Percentiles rank a stretch among this genome's conserved stretches.
These are phyloP conservation scores for Leptopilina syphax DNA, from an alignment of 2,888 invertebrate genomes.

Conservation along the genomic window DNA sequence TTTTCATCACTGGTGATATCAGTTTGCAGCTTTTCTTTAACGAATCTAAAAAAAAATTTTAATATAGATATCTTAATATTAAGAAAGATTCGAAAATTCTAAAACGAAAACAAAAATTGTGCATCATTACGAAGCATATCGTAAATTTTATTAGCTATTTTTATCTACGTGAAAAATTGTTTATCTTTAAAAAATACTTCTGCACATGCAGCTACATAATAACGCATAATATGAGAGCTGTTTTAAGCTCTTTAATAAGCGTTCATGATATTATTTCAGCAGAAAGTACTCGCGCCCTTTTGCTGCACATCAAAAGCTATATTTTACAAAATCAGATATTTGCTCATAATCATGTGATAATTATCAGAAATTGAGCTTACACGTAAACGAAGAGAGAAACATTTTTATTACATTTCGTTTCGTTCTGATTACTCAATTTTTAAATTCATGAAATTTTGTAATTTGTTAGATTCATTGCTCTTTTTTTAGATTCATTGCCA, in stretches of 20 bases:
- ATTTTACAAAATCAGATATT: conserved; percentile 60
- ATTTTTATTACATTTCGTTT: conserved; percentile 54
- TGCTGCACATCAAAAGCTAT: conserved; percentile 52
- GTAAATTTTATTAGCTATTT: conserved; percentile 39
- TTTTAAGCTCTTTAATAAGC: conserved; percentile 50
- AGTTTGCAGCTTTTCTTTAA: too few species aligned
- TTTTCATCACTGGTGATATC: too few species aligned
- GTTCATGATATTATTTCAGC: conserved; percentile 40
- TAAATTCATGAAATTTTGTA: conserved; percentile 9
- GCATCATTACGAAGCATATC: conserved; percentile 29
- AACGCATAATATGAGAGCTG: conserved; percentile 46
- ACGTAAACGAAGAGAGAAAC: conserved; percentile 54
- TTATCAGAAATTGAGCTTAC: conserved; percentile 61
- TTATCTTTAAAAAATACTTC: neutral
- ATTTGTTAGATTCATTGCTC: conserved; percentile 25
- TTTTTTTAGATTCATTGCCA: conserved; percentile 8
- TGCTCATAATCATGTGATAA: conserved; percentile 70
- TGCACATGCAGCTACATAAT: conserved; percentile 44
- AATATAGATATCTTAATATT: too few species aligned
- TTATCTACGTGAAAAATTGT: conserved; percentile 3
- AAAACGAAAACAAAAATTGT: conserved; percentile 33
- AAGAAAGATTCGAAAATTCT: neutral
- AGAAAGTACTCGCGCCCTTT: conserved; percentile 17
- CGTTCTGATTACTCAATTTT: conserved; percentile 27
- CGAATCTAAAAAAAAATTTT: too few species aligned